These are phyloP conservation scores for Stichopus chloronotus DNA, from an alignment of 35 echinoderm and acorn worm genomes.

Conservation along the genomic window DNA sequence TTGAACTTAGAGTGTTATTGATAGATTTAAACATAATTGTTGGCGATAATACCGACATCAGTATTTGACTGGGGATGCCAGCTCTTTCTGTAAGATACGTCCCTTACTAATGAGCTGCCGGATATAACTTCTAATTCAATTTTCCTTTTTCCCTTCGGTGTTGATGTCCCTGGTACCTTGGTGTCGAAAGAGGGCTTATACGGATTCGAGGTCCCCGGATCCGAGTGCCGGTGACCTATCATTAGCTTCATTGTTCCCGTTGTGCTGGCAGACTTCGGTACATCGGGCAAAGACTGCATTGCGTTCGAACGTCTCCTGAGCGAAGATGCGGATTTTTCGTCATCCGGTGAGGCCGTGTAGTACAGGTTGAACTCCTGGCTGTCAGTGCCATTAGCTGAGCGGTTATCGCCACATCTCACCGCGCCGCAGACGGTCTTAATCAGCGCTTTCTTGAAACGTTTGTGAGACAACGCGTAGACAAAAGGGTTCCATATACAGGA, in stretches of 20 bases:
- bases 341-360: neutral
- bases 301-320: neutral
- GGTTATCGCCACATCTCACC: neutral
- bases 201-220: neutral
- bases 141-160: neutral
- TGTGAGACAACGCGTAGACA: constrained; percentile 87
- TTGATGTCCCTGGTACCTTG: neutral
- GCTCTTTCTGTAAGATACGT: neutral
- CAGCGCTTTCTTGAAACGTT: constrained; percentile 70
- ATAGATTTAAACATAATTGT: neutral
- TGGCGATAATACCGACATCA: neutral
- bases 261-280: neutral
- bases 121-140: constrained; percentile 1
- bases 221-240: neutral
- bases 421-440: neutral
- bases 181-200: neutral
- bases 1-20: too few relatives aligned
- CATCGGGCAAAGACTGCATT: neutral
- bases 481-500: constrained; percentile 88
- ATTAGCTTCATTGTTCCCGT: neutral
- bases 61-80: neutral
- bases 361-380: neutral
- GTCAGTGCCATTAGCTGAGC: neutral
- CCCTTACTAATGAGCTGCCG: neutral
- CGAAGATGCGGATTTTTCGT: neutral